A percentile compares a stretch with the other conserved stretches of the same genome.
These are phyloP conservation scores for Sebastes nivosus DNA, from an alignment of 2,797 vertebrate species.

Conservation along the genomic window DNA sequence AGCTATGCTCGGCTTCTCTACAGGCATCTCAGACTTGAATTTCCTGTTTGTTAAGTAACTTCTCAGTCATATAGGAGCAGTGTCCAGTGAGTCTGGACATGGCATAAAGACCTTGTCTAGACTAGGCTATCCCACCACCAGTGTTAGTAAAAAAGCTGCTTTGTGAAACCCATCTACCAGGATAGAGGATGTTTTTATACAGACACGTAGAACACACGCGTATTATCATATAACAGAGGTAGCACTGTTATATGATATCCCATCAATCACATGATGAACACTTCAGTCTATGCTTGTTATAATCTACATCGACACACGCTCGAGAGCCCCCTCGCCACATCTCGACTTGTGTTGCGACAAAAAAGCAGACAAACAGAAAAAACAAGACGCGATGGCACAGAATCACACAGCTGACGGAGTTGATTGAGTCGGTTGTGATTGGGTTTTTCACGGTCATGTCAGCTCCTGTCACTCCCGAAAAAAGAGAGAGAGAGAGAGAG, in stretches of 20 bases:
- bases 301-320: slow-evolving; percentile 37
- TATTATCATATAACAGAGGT: slow-evolving; percentile 74
- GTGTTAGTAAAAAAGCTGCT: slow-evolving; percentile 62
- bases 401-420: slow-evolving; percentile 61
- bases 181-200: slow-evolving; percentile 34
- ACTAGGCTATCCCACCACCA: slow-evolving; percentile 60
- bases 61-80: neutral
- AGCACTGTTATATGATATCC: slow-evolving; percentile 73
- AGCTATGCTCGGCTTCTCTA: slow-evolving; percentile 37
- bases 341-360: slow-evolving; percentile 32
- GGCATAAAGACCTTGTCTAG: slow-evolving; percentile 31
- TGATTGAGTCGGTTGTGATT: slow-evolving; percentile 56
- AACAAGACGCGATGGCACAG: slow-evolving; percentile 53
- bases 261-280: slow-evolving; percentile 58
- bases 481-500: slow-evolving; percentile 15
- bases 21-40: slow-evolving; percentile 54
- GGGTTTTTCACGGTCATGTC: slow-evolving; percentile 39
- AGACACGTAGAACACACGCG: slow-evolving; percentile 64
- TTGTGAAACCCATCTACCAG: slow-evolving; percentile 33
- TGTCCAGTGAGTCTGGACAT: slow-evolving; percentile 20
- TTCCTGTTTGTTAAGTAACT: slow-evolving; percentile 62
- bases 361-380: slow-evolving; percentile 61
- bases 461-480: slow-evolving; percentile 35
- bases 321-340: slow-evolving; percentile 17
- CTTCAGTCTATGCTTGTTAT: slow-evolving; percentile 36